A percentile compares a stretch with the other conserved stretches of the same genome.
Evolutionary conservation across 2,888 invertebrate genomes (phyloP).

Genomic region (Noctuana brunneofusca): DNA sequence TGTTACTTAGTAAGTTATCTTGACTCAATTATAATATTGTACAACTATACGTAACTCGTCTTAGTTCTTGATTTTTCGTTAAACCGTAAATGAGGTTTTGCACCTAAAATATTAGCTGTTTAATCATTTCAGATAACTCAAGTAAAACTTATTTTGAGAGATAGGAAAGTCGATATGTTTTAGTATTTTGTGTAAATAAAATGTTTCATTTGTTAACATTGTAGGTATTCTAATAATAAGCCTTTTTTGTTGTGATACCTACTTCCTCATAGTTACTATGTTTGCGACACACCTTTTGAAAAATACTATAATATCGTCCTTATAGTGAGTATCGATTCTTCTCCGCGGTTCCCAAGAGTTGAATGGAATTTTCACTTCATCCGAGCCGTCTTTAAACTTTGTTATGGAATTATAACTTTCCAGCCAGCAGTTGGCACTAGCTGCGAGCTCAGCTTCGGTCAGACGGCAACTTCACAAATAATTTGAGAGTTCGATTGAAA

Average conservation of each 20-base stretch:
- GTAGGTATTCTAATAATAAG: too few species aligned
- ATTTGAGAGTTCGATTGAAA: slow-evolving; percentile 28
- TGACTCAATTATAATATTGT: neutral
- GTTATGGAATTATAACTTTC: slow-evolving; percentile 62
- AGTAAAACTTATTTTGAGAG: too few species aligned
- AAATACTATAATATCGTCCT: neutral
- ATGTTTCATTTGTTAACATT: too few species aligned
- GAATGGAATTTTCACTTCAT: slow-evolving; percentile 21
- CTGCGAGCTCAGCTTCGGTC: slow-evolving; percentile 40
- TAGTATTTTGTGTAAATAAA: too few species aligned
- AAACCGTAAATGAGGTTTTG: too few species aligned
- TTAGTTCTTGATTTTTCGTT: too few species aligned
- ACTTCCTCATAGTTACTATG: too few species aligned
- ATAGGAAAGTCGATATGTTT: too few species aligned
- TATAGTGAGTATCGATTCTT: neutral
- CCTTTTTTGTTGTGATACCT: too few species aligned
- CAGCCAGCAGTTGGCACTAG: slow-evolving; percentile 48
- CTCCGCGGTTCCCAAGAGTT: neutral
- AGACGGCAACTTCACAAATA: slow-evolving; percentile 28
- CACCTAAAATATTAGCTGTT: too few species aligned
- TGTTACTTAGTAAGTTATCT: neutral
- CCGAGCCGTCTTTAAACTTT: slow-evolving; percentile 44
- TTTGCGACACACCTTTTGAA: neutral
- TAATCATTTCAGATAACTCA: too few species aligned
- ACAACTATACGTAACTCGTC: too few species aligned